These are phyloP conservation scores for Halocynthia roretzi DNA, from an alignment of 23 tunicate genomes.

Conservation along the genomic window DNA sequence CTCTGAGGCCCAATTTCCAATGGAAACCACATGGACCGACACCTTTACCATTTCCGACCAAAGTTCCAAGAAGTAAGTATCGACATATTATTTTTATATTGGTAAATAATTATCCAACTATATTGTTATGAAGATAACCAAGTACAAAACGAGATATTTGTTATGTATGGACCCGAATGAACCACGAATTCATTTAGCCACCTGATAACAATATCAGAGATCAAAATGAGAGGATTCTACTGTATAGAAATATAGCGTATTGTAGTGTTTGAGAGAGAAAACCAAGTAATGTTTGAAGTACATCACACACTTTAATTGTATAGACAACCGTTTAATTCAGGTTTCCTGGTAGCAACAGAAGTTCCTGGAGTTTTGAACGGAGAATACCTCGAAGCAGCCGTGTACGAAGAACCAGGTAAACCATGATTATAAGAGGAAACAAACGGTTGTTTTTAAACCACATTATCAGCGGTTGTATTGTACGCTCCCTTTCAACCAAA, in stretches of 20 bases:
- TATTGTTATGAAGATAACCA: too few relatives aligned
- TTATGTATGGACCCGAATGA: too few relatives aligned
- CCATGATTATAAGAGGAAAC: neutral
- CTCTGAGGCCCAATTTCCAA: conserved; percentile 36
- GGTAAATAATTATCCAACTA: neutral
- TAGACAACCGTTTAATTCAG: neutral
- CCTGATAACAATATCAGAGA: too few relatives aligned
- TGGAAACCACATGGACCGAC: conserved; percentile 77
- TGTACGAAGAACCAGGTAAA: neutral
- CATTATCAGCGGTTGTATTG: too few relatives aligned
- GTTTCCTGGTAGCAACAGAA: conserved; percentile 8
- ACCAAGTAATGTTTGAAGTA: too few relatives aligned
- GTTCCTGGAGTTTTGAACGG: conserved; percentile 14
- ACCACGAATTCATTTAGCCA: too few relatives aligned
- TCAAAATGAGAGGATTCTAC: too few relatives aligned
- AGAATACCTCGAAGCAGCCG: neutral
- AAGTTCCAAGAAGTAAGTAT: conserved; percentile 33
- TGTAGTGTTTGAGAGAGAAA: too few relatives aligned
- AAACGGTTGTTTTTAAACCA: neutral
- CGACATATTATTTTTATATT: neutral
- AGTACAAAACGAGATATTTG: too few relatives aligned
- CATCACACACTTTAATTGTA: neutral
- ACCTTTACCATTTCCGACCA: conserved; percentile 39
- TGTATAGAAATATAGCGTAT: too few relatives aligned
- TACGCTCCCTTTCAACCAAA: too few relatives aligned